Evolutionary conservation across 2,113 vertebrate species (phyloP), one percentile per base, ranked within the genome.

Genomic region (Silurus asotus): DNA sequence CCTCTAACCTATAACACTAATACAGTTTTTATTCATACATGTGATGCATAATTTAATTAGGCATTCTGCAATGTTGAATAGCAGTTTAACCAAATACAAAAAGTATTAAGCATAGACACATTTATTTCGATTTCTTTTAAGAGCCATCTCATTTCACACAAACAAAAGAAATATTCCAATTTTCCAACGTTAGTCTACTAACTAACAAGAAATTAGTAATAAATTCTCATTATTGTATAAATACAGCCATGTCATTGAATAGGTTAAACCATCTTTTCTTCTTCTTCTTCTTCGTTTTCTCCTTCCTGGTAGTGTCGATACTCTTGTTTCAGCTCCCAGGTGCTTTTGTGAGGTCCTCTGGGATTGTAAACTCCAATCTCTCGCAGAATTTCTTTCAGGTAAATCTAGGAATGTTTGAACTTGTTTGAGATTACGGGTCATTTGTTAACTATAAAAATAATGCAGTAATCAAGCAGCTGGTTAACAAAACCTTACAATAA

Each of bases 281-380:
- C 37, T 37, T 92, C 37, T 37, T 37, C 37, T 37, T 37, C 91
- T 70, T 92, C 91, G 37, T 92, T 89, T 17, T 93, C 93, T 20
- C 97, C 97, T 59, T 93, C 94, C 85, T 97, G 96, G 89, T 99
- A 99, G 91, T 98, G 98, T 56, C 97, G 95, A 89, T 99, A 99
- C 83, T 99, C 98, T 0, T 97, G 96, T 90, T 97, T 99, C 88
- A 99, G 95, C 88, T 99, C 98, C 98, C 98, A 99, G 0, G 97
- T 99, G 92, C 97, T 99, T 91, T 98, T 99, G 93, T 99, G 97
- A 75, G 96, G 94, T 25, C 97, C 98, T 87, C 97, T 98, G 58
- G 97, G 95, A 74, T 98, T 99, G 92, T 99, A 97, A 81, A 96
- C 95, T 11, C 97, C 97, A 28, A 99, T 99, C 90, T 98, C 98